Conservation (phyloP, 2,888 invertebrate species). For the Monoplex corrugatus region DNA sequence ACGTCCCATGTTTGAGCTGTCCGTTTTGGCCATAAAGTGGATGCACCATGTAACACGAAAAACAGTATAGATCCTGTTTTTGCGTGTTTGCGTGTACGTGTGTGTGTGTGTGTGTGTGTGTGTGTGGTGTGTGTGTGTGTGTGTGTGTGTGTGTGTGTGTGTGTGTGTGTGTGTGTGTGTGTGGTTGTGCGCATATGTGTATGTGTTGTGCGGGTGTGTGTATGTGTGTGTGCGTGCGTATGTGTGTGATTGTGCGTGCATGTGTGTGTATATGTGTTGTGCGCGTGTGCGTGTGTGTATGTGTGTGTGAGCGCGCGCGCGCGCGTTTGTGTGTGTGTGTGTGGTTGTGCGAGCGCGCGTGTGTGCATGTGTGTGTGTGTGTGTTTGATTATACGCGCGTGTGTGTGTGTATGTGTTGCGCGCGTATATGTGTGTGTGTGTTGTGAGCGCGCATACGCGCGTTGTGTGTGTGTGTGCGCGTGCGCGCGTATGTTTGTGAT, state of each 20-base stretch:
- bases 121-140: neutral
- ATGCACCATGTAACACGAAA: no score
- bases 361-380: constrained; percentile 9
- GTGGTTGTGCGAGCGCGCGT: neutral
- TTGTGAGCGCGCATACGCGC: neutral
- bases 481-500: neutral
- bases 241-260: neutral
- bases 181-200: neutral
- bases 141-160: no score
- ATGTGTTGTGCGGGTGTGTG: neutral
- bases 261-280: neutral
- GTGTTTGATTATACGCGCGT: neutral
- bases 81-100: no score
- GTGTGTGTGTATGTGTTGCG: neutral
- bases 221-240: neutral
- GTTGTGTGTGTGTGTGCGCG: no score
- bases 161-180: no score
- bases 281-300: neutral
- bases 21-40: no score
- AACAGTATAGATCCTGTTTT: no score
- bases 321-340: neutral
- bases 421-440: neutral
- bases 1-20: no score
- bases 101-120: no score
- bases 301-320: neutral